These are phyloP conservation scores for Melanchra persicariae DNA, from an alignment of 2,888 invertebrate species.

Conservation along the genomic window DNA sequence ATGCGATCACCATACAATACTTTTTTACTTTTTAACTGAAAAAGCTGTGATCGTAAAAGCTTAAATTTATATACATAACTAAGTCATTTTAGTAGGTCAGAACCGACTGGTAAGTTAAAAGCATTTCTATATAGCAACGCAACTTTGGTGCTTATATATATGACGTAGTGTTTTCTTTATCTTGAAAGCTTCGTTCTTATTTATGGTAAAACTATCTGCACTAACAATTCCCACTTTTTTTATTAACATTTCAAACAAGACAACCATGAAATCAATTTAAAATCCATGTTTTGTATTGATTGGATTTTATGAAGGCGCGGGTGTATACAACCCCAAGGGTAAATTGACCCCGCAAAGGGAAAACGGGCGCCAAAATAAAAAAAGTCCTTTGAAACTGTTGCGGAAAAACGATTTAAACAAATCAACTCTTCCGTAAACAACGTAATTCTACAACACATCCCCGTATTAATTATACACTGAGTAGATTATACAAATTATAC, in stretches of 20 bases:
- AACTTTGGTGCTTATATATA: slow-evolving; percentile 6
- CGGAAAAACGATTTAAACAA: slow-evolving; percentile 3
- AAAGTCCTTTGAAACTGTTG: slow-evolving; percentile 3
- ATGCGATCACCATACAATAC: not conserved
- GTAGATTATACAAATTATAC: slow-evolving; percentile 11
- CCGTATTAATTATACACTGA: slow-evolving; percentile 11
- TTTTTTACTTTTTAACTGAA: not conserved
- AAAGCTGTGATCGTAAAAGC: not conserved
- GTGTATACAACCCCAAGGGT: not conserved
- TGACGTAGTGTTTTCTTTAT: slow-evolving; percentile 9
- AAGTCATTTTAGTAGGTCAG: slow-evolving; percentile 18
- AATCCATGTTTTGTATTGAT: not conserved
- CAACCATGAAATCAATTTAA: not conserved
- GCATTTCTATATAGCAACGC: slow-evolving; percentile 19
- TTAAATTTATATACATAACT: not conserved
- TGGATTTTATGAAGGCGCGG: not conserved
- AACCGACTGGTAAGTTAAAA: slow-evolving; percentile 16
- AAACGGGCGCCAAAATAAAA: slow-evolving; percentile 12
- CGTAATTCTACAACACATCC: slow-evolving; percentile 19
- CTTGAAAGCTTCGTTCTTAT: slow-evolving; percentile 3
- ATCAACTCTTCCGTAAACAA: slow-evolving; percentile 21
- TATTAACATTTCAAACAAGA: not conserved
- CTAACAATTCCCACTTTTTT: not conserved
- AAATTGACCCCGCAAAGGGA: slow-evolving; percentile 5
- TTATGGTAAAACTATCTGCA: not conserved